Evolutionary conservation across 2,113 vertebrate species (phyloP).

Genomic region (Hypanus sabinus): DNA sequence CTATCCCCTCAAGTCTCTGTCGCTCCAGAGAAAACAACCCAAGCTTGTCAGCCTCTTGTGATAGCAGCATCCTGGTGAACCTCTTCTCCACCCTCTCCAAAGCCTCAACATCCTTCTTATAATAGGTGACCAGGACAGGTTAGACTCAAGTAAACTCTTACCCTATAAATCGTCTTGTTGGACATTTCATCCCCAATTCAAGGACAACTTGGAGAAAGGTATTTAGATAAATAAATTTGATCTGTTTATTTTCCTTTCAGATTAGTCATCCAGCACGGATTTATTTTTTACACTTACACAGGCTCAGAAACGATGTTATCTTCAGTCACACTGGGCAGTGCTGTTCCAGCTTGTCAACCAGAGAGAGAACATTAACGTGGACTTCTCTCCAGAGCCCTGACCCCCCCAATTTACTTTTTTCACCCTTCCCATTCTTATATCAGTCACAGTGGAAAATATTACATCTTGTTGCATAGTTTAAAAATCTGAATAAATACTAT

Average conservation of each 20-base stretch:
- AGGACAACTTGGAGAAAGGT: background rate
- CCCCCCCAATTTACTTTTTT: background rate
- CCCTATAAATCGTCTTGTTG: background rate
- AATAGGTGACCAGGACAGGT: background rate
- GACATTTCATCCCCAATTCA: background rate
- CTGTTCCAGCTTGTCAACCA: background rate
- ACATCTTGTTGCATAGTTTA: conserved; percentile 1
- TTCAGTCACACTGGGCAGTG: conserved; percentile 3
- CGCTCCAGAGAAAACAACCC: too few species aligned
- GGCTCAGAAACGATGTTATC: background rate
- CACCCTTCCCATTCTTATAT: background rate
- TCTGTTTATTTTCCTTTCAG: background rate
- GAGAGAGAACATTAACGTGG: background rate
- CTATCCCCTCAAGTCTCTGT: too few species aligned
- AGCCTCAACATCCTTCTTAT: too few species aligned
- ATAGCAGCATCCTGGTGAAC: too few species aligned
- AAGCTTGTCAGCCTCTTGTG: too few species aligned
- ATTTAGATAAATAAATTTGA: background rate
- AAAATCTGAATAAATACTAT: background rate
- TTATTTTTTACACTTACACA: conserved; percentile 10
- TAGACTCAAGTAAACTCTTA: background rate
- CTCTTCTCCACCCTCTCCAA: too few species aligned
- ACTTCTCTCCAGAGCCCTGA: background rate
- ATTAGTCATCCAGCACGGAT: background rate
- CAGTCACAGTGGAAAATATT: background rate